These are phyloP conservation scores for Contarinia nasturtii DNA, from an alignment of 1,140 invertebrate species.

Conservation along the genomic window DNA sequence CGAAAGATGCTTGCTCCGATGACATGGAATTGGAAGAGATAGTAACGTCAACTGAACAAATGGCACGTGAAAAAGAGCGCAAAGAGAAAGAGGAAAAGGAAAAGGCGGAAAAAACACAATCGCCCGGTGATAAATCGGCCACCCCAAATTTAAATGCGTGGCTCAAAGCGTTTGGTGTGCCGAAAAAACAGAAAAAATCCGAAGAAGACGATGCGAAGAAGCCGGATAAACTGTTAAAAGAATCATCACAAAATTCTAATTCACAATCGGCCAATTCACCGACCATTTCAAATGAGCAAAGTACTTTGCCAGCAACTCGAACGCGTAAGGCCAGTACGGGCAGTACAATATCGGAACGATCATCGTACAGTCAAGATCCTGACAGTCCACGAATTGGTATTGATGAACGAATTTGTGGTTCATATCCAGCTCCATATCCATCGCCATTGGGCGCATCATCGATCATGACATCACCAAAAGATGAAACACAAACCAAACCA, in stretches of 20 bases:
- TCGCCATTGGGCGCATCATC: slow-evolving; percentile 40
- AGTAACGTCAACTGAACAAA: slow-evolving; percentile 11
- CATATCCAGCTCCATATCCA: slow-evolving; percentile 40
- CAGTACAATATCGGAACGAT: slow-evolving; percentile 50
- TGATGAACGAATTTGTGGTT: slow-evolving; percentile 30
- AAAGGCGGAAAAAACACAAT: slow-evolving; percentile 18
- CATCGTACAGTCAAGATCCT: slow-evolving; percentile 52
- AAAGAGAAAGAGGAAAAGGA: slow-evolving; percentile 14
- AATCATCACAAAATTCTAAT: slow-evolving; percentile 12
- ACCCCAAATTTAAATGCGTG: slow-evolving; percentile 75
- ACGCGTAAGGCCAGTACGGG: slow-evolving; percentile 46
- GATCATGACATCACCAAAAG: slow-evolving; percentile 28
- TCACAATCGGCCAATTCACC: neutral
- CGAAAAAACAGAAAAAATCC: slow-evolving; percentile 25
- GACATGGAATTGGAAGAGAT: slow-evolving; percentile 18
- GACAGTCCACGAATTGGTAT: slow-evolving; percentile 43
- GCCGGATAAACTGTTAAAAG: slow-evolving; percentile 10
- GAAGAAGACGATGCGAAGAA: slow-evolving; percentile 25
- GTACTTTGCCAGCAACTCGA: slow-evolving; percentile 19
- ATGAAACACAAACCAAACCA: slow-evolving; percentile 35
- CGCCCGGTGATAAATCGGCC: slow-evolving; percentile 33
- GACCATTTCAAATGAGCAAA: too few relatives aligned
- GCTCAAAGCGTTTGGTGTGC: slow-evolving; percentile 77
- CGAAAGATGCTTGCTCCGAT: slow-evolving; percentile 10
- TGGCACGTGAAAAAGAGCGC: neutral